Conservation (phyloP, 2,797 vertebrate genomes). For the Malacoctenus gilli region DNA sequence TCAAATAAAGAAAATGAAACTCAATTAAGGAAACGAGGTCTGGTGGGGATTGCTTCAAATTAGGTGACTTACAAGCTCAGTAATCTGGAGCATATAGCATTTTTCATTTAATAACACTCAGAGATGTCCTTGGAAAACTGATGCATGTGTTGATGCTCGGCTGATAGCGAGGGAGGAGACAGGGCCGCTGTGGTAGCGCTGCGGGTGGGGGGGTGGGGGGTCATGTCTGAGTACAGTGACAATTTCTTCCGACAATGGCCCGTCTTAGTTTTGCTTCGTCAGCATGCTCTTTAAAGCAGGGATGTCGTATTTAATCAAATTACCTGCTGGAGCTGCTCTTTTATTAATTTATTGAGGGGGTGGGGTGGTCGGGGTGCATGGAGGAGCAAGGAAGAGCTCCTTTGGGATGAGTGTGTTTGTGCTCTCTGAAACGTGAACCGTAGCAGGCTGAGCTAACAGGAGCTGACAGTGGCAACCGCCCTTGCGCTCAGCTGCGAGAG, state of each 20-base stretch:
- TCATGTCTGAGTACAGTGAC: slow-evolving; percentile 70
- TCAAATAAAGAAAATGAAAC: slow-evolving; percentile 61
- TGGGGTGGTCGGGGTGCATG: slow-evolving; percentile 23
- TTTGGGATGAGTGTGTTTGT: slow-evolving; percentile 72
- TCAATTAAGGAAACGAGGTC: slow-evolving; percentile 68
- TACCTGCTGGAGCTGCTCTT: slow-evolving; percentile 76
- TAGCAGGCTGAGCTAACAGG: slow-evolving; percentile 72
- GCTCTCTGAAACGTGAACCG: slow-evolving; percentile 69
- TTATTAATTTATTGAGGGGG: slow-evolving; percentile 79
- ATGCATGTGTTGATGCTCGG: slow-evolving; percentile 49
- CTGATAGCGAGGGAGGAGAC: slow-evolving; percentile 44
- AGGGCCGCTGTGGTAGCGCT: slow-evolving; percentile 25
- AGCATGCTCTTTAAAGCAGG: slow-evolving; percentile 77
- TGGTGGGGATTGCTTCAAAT: slow-evolving; percentile 71
- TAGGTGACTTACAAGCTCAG: slow-evolving; percentile 68
- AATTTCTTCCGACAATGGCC: slow-evolving; percentile 75
- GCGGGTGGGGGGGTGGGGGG: too few relatives aligned
- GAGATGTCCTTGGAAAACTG: slow-evolving; percentile 70
- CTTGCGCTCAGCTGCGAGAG: slow-evolving; percentile 60
- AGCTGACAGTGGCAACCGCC: slow-evolving; percentile 76
- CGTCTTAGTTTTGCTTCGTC: slow-evolving; percentile 74
- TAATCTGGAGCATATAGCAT: slow-evolving; percentile 63
- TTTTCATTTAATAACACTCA: slow-evolving; percentile 61
- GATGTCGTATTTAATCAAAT: slow-evolving; percentile 83
- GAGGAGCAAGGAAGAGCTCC: slow-evolving; percentile 66